phyloP scores from a whole-genome alignment of 2,797 vertebrate species.

The Microctenopoma stevenorrisi region DNA sequence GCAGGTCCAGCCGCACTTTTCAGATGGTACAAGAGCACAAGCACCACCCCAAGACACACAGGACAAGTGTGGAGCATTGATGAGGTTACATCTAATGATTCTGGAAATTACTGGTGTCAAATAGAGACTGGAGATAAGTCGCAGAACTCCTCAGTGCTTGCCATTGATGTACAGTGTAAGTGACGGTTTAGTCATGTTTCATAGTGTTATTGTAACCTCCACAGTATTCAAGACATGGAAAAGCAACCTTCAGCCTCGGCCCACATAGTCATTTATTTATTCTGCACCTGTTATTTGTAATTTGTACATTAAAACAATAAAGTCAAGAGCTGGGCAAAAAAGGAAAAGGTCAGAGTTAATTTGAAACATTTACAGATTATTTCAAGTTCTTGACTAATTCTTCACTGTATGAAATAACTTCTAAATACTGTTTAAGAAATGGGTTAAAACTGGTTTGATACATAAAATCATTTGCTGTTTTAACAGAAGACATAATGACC shows the following conservation, averaged over 20 bases:
- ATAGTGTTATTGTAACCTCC: no score
- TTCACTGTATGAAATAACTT: not conserved
- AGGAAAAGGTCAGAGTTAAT: no score
- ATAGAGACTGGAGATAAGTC: constrained; percentile 42
- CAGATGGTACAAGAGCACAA: constrained; percentile 63
- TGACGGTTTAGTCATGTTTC: not conserved
- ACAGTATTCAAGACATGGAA: no score
- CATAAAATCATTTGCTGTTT: not conserved
- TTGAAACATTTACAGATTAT: not conserved
- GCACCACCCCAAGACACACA: not conserved
- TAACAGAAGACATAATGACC: no score
- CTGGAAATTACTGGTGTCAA: constrained; percentile 71
- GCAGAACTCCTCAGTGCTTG: constrained; percentile 51
- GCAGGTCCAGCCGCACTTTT: constrained; percentile 10
- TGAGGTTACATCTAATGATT: constrained; percentile 31
- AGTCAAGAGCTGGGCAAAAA: no score
- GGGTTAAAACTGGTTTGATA: not conserved
- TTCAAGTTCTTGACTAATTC: not conserved
- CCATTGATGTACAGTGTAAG: constrained; percentile 69
- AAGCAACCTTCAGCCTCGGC: not conserved
- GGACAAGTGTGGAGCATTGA: constrained; percentile 59
- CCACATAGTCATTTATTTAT: not conserved
- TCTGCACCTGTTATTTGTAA: not conserved
- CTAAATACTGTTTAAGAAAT: not conserved
- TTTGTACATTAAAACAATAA: not conserved